These are phyloP conservation scores for Drosophila neotestacea DNA, from an alignment of 2,888 invertebrate genomes.

Conservation along the genomic window DNA sequence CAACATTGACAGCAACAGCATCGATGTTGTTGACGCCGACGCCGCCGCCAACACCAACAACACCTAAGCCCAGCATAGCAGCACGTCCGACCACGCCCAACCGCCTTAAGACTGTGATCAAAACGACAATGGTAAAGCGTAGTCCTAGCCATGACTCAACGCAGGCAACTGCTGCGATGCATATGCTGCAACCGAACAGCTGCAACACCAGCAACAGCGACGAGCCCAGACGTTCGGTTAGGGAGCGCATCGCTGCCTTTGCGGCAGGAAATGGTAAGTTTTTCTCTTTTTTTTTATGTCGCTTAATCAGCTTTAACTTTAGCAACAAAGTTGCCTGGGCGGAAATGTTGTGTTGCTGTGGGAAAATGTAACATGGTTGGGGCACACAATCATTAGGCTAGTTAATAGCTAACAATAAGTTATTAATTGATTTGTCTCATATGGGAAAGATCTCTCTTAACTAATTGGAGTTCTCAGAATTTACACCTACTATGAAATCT, in stretches of 20 bases:
- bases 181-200: slow-evolving; percentile 68
- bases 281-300: slow-evolving; percentile 30
- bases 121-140: slow-evolving; percentile 84
- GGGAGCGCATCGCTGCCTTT: slow-evolving; percentile 83
- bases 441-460: neutral
- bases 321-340: slow-evolving; percentile 63
- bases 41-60: slow-evolving; percentile 49
- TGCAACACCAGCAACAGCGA: slow-evolving; percentile 64
- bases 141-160: slow-evolving; percentile 83
- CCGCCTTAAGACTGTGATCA: slow-evolving; percentile 84
- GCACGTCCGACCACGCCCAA: slow-evolving; percentile 81
- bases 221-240: slow-evolving; percentile 75
- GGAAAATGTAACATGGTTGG: slow-evolving; percentile 53
- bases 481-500: slow-evolving; percentile 1
- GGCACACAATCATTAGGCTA: slow-evolving; percentile 66
- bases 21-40: slow-evolving; percentile 44
- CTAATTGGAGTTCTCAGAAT: neutral
- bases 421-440: slow-evolving; percentile 65
- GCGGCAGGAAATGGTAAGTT: slow-evolving; percentile 83
- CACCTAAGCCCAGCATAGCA: slow-evolving; percentile 75
- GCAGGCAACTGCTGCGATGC: slow-evolving; percentile 59
- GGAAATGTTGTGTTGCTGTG: slow-evolving; percentile 66
- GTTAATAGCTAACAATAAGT: slow-evolving; percentile 64
- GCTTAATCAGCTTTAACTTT: slow-evolving; percentile 70
- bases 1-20: slow-evolving; percentile 68